Evolutionary conservation across 2,888 invertebrate genomes (phyloP).

Genomic region (Steinernema carpocapsae): DNA sequence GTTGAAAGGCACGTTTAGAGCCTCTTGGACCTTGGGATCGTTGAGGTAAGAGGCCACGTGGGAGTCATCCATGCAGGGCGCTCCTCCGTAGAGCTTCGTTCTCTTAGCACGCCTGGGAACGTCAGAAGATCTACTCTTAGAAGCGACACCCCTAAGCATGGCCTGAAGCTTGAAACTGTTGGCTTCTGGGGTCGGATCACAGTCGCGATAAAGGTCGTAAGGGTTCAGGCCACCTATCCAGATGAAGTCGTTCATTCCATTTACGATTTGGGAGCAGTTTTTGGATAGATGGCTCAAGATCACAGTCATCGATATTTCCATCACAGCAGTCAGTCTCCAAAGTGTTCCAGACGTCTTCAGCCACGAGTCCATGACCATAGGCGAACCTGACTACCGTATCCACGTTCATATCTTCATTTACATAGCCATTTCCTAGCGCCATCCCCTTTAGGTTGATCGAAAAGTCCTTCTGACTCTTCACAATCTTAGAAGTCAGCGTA

Average conservation of each 20-base stretch:
- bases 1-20: conserved; percentile 62
- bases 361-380: conserved; percentile 68
- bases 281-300: conserved; percentile 56
- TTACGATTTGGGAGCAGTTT: conserved; percentile 57
- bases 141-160: conserved; percentile 40
- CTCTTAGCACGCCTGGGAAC: neutral
- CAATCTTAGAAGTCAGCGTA: conserved; percentile 70
- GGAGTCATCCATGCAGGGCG: conserved; percentile 66
- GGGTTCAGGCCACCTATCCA: conserved; percentile 68
- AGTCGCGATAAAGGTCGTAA: conserved; percentile 55
- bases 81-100: conserved; percentile 41
- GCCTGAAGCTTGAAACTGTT: conserved; percentile 58
- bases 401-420: conserved; percentile 66
- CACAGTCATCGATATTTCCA: conserved; percentile 65
- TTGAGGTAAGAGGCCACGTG: conserved; percentile 66
- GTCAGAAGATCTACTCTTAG: conserved; percentile 12
- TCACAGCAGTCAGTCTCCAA: conserved; percentile 63
- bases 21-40: conserved; percentile 53
- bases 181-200: conserved; percentile 61
- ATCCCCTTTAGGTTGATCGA: conserved; percentile 68
- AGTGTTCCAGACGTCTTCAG: conserved; percentile 65
- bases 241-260: conserved; percentile 67
- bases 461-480: conserved; percentile 67
- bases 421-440: conserved; percentile 68
- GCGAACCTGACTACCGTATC: conserved; percentile 68